phyloP scores from a whole-genome alignment of 2,113 vertebrate genomes.

The Thryonomys swinderianus region DNA sequence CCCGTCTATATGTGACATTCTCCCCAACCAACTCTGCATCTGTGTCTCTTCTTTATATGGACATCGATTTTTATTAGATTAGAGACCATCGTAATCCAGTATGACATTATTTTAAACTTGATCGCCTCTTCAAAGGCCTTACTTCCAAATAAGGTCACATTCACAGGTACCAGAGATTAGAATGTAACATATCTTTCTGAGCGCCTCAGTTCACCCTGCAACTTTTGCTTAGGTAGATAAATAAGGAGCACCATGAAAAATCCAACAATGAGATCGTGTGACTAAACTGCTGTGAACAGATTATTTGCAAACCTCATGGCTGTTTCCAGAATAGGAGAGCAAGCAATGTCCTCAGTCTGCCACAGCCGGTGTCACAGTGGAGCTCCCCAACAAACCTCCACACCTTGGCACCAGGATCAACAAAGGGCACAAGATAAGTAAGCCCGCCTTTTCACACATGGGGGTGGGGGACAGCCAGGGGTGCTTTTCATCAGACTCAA shows the following conservation, averaged over 20 bases:
- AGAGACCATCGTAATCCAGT: not conserved
- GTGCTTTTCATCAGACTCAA: not conserved
- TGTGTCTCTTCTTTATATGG: not conserved
- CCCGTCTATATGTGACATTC: not conserved
- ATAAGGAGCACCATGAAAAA: not conserved
- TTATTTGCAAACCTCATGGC: not conserved
- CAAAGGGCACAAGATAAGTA: not conserved
- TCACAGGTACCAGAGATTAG: not conserved
- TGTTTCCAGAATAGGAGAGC: not conserved
- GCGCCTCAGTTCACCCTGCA: not conserved
- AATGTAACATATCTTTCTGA: not conserved
- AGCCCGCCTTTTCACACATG: not conserved
- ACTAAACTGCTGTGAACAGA: not conserved
- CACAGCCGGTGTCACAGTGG: rapidly evolving
- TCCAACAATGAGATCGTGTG: not conserved
- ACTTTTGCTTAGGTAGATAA: not conserved
- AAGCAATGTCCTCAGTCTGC: not conserved
- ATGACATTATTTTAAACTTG: not conserved
- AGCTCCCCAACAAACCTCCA: not conserved
- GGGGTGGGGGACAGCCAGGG: not conserved
- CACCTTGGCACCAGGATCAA: not conserved
- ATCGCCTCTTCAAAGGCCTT: not conserved
- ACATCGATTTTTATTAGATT: not conserved
- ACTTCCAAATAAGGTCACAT: not conserved
- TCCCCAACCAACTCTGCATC: rapidly evolving